These are phyloP conservation scores for Stictonetta naevosa DNA, from an alignment of 2,113 vertebrate genomes.

Conservation along the genomic window DNA sequence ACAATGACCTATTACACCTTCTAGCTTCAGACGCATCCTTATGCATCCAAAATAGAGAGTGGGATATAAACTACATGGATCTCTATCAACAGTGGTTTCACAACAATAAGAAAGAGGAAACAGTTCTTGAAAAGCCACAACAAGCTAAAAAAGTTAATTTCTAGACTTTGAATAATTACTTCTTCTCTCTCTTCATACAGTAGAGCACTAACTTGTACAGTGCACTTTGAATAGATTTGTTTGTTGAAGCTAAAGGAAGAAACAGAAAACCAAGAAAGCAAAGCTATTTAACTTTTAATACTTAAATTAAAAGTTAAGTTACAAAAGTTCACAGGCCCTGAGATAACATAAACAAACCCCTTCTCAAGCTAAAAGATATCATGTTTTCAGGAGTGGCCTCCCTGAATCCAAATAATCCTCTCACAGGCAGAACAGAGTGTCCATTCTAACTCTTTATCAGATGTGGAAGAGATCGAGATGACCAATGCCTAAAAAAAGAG, in stretches of 20 bases:
- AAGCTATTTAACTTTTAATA: neutral
- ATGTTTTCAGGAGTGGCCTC: neutral
- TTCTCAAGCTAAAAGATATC: neutral
- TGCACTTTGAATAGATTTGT: neutral
- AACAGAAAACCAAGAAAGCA: neutral
- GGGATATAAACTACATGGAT: neutral
- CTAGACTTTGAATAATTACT: neutral
- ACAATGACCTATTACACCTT: neutral
- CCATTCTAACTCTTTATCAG: neutral
- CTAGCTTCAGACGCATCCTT: neutral
- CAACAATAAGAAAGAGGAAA: neutral
- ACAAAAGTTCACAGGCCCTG: neutral
- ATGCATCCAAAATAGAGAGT: fast-evolving
- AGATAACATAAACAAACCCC: neutral
- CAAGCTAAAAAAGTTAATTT: neutral
- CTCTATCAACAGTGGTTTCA: neutral
- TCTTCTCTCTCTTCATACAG: neutral
- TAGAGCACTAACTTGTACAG: neutral
- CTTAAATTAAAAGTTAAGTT: neutral
- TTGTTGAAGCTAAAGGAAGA: neutral
- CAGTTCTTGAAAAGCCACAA: neutral
- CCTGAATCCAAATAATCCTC: neutral
- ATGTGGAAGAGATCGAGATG: neutral
- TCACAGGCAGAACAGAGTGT: neutral
- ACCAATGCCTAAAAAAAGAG: neutral